phyloP scores from a whole-genome alignment of 1,140 invertebrate species.

The Leptestheria dahalacensis region DNA sequence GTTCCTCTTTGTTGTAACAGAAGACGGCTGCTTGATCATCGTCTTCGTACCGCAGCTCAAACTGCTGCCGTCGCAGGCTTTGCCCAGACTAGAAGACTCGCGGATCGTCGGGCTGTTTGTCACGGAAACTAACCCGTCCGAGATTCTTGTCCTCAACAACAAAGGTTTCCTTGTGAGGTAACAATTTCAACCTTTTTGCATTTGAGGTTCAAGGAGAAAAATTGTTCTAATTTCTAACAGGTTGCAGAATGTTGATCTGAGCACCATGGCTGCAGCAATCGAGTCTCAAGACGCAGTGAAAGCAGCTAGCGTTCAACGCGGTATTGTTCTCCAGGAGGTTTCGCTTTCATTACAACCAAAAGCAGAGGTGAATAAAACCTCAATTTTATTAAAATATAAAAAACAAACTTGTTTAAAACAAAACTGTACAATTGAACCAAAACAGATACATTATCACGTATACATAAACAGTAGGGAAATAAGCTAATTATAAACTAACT shows the following conservation, averaged over 20 bases:
- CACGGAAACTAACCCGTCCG: not conserved
- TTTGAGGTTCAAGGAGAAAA: too few relatives aligned
- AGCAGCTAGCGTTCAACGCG: not conserved
- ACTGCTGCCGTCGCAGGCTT: not conserved
- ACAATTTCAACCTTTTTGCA: not conserved
- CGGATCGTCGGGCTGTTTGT: not conserved
- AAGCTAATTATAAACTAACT: too few relatives aligned
- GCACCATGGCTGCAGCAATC: not conserved
- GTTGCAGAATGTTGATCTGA: not conserved
- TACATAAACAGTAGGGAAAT: too few relatives aligned
- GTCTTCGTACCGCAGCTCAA: not conserved
- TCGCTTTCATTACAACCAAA: too few relatives aligned
- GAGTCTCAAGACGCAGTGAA: not conserved
- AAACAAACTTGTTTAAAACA: too few relatives aligned
- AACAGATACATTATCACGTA: too few relatives aligned
- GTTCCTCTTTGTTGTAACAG: slow-evolving; percentile 3
- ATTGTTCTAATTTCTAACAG: not conserved
- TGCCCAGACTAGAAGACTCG: not conserved
- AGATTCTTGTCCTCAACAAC: slow-evolving; percentile 3
- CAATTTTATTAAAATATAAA: too few relatives aligned
- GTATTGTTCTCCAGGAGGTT: too few relatives aligned
- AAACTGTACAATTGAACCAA: too few relatives aligned
- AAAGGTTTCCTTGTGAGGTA: not conserved
- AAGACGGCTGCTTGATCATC: not conserved
- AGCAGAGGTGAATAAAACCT: too few relatives aligned